These are phyloP conservation scores for Dryoscopus gambensis DNA, from an alignment of 2,113 vertebrate species.

Conservation along the genomic window DNA sequence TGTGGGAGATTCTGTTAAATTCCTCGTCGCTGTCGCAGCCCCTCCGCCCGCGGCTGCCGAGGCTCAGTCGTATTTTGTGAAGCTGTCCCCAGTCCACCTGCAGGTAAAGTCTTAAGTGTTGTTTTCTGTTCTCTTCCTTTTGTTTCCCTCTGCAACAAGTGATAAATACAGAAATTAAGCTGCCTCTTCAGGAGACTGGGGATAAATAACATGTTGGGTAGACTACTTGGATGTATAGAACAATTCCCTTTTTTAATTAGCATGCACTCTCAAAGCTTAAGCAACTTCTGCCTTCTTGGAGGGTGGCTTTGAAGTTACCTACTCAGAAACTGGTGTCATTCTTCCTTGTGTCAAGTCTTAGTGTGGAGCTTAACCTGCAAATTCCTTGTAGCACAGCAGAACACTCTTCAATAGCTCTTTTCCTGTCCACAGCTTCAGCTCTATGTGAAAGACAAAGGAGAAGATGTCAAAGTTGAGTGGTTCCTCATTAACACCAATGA, in stretches of 20 bases:
- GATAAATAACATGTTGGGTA: not conserved
- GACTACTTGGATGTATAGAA: not conserved
- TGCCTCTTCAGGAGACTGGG: not conserved
- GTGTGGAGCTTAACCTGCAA: fast-evolving
- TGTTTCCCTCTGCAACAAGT: not conserved
- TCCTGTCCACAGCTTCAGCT: conserved; percentile 81
- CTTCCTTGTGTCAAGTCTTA: not conserved
- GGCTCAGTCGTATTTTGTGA: conserved; percentile 71
- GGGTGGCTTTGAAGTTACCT: not conserved
- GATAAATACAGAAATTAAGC: not conserved
- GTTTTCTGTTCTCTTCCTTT: not conserved
- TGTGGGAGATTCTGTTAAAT: conserved; percentile 79
- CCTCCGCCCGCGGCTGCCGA: not conserved
- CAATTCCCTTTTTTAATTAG: not conserved
- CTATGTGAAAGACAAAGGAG: conserved; percentile 77
- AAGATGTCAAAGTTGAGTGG: conserved; percentile 84
- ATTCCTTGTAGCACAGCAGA: not conserved
- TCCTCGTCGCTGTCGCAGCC: conserved; percentile 66
- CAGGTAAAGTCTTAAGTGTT: conserved; percentile 76
- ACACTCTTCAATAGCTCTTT: not conserved
- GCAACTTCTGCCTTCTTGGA: not conserved
- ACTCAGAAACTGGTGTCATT: not conserved
- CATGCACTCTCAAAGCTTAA: not conserved
- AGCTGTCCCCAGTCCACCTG: conserved; percentile 80
- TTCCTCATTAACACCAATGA: conserved; percentile 52